These are phyloP conservation scores for Lordiphosa mommai DNA, from an alignment of 1,140 invertebrate genomes.

Conservation along the genomic window DNA sequence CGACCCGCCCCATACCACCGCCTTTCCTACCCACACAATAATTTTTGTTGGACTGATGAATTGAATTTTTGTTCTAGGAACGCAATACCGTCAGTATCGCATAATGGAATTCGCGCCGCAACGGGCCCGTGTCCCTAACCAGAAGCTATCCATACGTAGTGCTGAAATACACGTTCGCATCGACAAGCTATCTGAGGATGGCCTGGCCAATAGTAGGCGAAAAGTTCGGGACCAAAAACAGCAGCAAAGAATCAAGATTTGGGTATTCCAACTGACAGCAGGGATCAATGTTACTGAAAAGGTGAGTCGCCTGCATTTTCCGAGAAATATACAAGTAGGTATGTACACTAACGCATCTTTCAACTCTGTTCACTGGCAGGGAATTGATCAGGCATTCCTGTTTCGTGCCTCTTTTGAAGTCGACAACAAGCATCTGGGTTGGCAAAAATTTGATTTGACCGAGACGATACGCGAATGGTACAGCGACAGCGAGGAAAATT, in stretches of 20 bases:
- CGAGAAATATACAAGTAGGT: no score
- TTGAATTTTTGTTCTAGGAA: slow-evolving; percentile 82
- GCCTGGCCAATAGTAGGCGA: slow-evolving; percentile 22
- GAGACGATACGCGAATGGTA: slow-evolving; percentile 88
- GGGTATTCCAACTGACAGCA: slow-evolving; percentile 63
- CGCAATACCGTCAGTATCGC: slow-evolving; percentile 86
- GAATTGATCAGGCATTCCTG: slow-evolving; percentile 83
- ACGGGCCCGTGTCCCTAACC: slow-evolving; percentile 83
- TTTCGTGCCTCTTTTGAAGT: slow-evolving; percentile 87
- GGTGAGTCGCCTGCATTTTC: slow-evolving; percentile 9
- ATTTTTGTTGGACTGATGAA: no score
- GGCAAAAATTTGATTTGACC: slow-evolving; percentile 93
- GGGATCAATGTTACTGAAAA: slow-evolving; percentile 58
- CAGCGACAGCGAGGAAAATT: slow-evolving; percentile 80
- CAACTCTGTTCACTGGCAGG: slow-evolving; percentile 67
- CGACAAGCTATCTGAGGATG: slow-evolving; percentile 36
- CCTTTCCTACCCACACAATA: no score
- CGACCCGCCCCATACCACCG: not conserved
- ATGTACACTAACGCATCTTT: not conserved
- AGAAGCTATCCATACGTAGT: slow-evolving; percentile 65
- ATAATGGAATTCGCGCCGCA: slow-evolving; percentile 88
- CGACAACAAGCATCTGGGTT: slow-evolving; percentile 85
- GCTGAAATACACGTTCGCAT: slow-evolving; percentile 73
- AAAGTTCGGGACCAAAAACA: slow-evolving; percentile 19
- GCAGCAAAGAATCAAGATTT: slow-evolving; percentile 52